These are phyloP conservation scores for Nilaparvata lugens DNA, from an alignment of 1,140 invertebrate genomes.

Conservation along the genomic window DNA sequence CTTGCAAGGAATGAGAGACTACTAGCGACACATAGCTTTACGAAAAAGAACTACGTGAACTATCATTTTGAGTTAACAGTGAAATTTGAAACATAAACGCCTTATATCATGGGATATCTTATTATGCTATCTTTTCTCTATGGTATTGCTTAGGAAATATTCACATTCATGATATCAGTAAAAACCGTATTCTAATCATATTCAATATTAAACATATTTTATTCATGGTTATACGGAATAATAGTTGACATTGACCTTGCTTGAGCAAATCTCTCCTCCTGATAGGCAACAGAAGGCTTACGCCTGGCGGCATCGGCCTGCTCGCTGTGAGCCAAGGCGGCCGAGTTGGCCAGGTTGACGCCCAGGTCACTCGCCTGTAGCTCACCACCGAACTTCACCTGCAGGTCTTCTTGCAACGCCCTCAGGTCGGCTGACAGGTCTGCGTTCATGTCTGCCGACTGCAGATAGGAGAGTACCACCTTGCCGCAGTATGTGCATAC, in stretches of 20 bases:
- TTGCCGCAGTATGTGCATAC: constrained; percentile 93
- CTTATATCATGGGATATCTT: too few relatives aligned
- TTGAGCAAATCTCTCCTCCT: constrained; percentile 63
- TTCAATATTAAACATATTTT: too few relatives aligned
- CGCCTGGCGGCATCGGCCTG: constrained; percentile 19
- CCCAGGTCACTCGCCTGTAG: not conserved
- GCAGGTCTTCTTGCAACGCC: constrained; percentile 72
- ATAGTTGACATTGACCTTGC: constrained; percentile 39
- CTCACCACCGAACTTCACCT: constrained; percentile 47
- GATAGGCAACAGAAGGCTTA: constrained; percentile 57
- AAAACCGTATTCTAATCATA: too few relatives aligned
- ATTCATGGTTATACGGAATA: too few relatives aligned
- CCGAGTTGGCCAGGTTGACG: not conserved
- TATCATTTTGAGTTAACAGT: too few relatives aligned
- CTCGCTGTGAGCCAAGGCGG: constrained; percentile 5
- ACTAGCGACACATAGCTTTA: too few relatives aligned
- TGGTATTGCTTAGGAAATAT: too few relatives aligned
- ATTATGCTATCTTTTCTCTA: too few relatives aligned
- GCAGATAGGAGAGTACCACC: constrained; percentile 78
- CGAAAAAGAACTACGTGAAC: too few relatives aligned
- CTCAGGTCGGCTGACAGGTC: constrained; percentile 68
- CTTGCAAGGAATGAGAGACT: too few relatives aligned
- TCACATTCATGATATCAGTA: too few relatives aligned
- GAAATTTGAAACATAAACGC: too few relatives aligned
- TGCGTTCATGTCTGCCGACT: constrained; percentile 65